Evolutionary conservation across 2,113 vertebrate genomes (phyloP), one percentile per base, ranked within the genome.

Genomic region (Corythaeola cristata): DNA sequence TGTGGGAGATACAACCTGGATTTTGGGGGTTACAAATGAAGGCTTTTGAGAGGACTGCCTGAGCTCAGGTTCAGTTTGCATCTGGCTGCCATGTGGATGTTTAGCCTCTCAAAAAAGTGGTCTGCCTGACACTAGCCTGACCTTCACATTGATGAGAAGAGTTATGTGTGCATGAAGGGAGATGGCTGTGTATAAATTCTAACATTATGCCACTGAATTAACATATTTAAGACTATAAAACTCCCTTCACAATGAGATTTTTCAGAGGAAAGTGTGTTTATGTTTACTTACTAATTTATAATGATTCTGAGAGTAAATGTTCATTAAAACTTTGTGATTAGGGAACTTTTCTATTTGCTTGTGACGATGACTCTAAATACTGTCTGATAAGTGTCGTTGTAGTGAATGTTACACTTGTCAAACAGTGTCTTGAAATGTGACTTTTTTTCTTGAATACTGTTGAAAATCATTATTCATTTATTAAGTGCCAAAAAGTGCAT

Each of bases 401-500:
- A 64, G 82, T n/a, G 77, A 73, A 53, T 67, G 59, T 87, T 87
- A 75, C 55, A 58, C 33, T 72, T 81, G 69, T 82, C 79, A 85
- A 77, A 81, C n/a, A 69, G 39, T 68, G 81, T 12, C 62, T 78
- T 84, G 69, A 87, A 81, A 92, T 74, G 44, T 37, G 76, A n/a
- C 80, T 35, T 77, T 68, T 90, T 80, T 72, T 33, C 20, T 63
- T 60, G 52, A 94, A 95, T 56, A 45, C 8, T 78, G 27, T 30
- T 78, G 69, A 94, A 95, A 95, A 95, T 87, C 11, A 35, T 81
- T 86, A 92, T 81, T 86, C 18, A 68, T 95, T 89, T 95, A 87
- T 87, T 78, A 87, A 94, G 69, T 73, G 63, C 56, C 88, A 90
- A 64, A 63, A 89, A 94, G 73, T 87, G 58, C 33, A 59, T 90